A percentile compares a stretch with the other conserved stretches of the same genome.
phyloP scores from a whole-genome alignment of 2,113 vertebrate genomes.

The Takifugu bimaculatus region DNA sequence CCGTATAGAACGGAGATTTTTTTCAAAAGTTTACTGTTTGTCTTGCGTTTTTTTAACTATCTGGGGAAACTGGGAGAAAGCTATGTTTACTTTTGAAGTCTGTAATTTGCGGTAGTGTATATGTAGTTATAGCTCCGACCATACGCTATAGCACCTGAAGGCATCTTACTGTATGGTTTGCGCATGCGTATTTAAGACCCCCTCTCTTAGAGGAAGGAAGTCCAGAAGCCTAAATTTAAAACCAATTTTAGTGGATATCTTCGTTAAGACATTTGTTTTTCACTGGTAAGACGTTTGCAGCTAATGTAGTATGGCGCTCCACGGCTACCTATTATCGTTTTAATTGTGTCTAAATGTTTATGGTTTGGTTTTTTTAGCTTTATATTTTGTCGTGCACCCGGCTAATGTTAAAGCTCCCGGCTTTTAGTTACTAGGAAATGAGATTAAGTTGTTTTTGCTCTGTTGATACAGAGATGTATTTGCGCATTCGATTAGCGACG shows the following conservation, averaged over 20 bases:
- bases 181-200: slow-evolving; percentile 29
- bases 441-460: no score
- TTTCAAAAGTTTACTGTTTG: not conserved
- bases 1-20: not conserved
- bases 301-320: not conserved
- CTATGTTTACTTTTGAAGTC: no score
- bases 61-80: no score
- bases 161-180: not conserved
- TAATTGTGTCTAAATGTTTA: not conserved
- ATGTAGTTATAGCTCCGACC: not conserved
- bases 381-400: slow-evolving; percentile 2
- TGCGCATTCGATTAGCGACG: no score
- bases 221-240: not conserved
- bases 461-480: no score
- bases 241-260: slow-evolving; percentile 3
- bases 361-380: not conserved
- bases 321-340: not conserved
- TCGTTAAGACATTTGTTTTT: not conserved
- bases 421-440: no score
- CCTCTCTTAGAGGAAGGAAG: not conserved
- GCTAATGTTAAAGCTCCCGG: slow-evolving; percentile 7
- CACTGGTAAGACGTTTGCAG: slow-evolving; percentile 26
- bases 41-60: no score
- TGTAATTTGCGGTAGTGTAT: no score
- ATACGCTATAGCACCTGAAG: not conserved